Conservation (phyloP, 2,797 vertebrate species). For the Tapera naevia region DNA sequence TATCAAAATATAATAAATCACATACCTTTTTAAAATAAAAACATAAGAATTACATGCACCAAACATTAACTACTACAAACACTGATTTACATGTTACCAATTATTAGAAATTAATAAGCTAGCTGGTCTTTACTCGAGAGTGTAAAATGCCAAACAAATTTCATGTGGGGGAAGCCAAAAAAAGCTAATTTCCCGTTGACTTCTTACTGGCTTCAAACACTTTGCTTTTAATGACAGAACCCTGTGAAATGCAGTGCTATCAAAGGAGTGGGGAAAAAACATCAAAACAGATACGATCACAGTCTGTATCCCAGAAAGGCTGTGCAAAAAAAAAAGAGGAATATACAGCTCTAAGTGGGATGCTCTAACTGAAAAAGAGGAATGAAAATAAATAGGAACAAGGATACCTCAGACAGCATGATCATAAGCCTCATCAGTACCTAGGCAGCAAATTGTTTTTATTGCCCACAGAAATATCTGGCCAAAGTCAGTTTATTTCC, state of each 20-base stretch:
- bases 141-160: not conserved
- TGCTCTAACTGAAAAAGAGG: not conserved
- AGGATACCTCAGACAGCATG: not conserved
- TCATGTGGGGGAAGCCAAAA: not conserved
- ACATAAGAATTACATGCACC: not conserved
- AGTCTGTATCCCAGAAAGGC: not conserved
- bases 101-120: not conserved
- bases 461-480: not conserved
- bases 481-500: not conserved
- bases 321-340: not conserved
- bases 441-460: not conserved
- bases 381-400: not conserved
- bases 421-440: not conserved
- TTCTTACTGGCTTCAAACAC: not conserved
- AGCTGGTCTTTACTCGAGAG: not conserved
- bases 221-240: not conserved
- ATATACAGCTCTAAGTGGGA: not conserved
- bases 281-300: not conserved
- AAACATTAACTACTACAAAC: not conserved
- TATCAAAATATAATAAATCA: not conserved
- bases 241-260: not conserved
- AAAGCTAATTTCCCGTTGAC: not conserved
- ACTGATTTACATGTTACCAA: not conserved
- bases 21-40: not conserved
- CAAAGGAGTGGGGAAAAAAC: not conserved